A percentile compares a stretch with the other conserved stretches of the same genome.
These are phyloP conservation scores for Polypedilum pembai DNA, from an alignment of 1,140 invertebrate species.

Conservation along the genomic window DNA sequence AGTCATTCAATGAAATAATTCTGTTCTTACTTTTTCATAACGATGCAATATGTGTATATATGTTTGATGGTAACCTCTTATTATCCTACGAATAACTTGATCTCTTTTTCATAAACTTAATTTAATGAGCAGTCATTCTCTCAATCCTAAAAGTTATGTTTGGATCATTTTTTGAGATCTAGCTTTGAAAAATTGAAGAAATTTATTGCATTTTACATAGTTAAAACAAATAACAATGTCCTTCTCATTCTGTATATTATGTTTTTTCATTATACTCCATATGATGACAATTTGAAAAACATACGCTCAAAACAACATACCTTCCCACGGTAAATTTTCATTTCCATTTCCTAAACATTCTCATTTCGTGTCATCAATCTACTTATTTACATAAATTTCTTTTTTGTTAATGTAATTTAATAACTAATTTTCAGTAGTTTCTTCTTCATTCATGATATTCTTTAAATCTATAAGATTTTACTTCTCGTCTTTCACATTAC, in stretches of 20 bases:
- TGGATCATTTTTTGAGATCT: slow-evolving; percentile 15
- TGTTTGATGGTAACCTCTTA: not conserved
- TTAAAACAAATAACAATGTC: too few relatives aligned
- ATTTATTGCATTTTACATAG: not conserved
- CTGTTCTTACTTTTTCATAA: too few relatives aligned
- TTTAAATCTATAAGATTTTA: slow-evolving; percentile 20
- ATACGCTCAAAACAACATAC: too few relatives aligned
- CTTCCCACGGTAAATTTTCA: not conserved
- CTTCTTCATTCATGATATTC: slow-evolving; percentile 7
- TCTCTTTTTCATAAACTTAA: not conserved
- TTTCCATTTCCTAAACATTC: not conserved
- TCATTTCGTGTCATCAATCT: not conserved
- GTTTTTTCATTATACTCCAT: not conserved
- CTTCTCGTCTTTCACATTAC: not conserved
- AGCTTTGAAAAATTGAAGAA: not conserved
- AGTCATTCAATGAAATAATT: too few relatives aligned
- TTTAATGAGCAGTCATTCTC: not conserved
- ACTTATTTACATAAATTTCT: slow-evolving; percentile 14
- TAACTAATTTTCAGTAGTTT: slow-evolving; percentile 13
- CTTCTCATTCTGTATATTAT: too few relatives aligned
- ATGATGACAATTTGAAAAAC: too few relatives aligned
- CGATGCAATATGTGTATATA: too few relatives aligned
- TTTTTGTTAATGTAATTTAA: slow-evolving; percentile 16
- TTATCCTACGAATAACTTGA: not conserved
- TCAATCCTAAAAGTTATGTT: not conserved